Conservation (phyloP, 2,113 vertebrate species). For the Fulmarus glacialis region DNA sequence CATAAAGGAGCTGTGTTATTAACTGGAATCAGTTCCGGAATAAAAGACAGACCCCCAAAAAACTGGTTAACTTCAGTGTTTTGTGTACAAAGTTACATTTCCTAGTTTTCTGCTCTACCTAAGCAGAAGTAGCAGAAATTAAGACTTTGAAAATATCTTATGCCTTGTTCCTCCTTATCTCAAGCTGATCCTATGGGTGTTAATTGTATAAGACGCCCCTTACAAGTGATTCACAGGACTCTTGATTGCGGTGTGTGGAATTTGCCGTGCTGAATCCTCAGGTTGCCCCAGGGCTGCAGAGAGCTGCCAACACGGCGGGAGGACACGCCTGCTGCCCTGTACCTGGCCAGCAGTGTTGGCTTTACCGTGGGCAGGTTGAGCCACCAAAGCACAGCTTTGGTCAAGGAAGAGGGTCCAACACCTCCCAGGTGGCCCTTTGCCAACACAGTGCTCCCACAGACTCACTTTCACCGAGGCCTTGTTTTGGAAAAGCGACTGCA, state of each 20-base stretch:
- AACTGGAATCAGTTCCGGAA: not conserved
- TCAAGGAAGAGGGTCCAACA: not conserved
- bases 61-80: not conserved
- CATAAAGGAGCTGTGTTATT: not conserved
- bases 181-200: not conserved
- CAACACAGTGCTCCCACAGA: fast-evolving
- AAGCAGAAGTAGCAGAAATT: not conserved
- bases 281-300: not conserved
- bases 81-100: not conserved
- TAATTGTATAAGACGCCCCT: not conserved
- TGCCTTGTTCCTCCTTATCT: not conserved
- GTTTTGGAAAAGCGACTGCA: not conserved
- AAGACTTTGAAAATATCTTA: not conserved
- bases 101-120: not conserved
- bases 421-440: not conserved
- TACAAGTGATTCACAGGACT: not conserved
- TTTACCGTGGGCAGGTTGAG: not conserved
- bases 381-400: not conserved
- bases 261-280: not conserved
- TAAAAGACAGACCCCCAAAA: not conserved
- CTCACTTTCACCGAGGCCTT: not conserved
- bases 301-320: not conserved
- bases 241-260: not conserved
- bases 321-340: not conserved
- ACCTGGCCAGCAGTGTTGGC: not conserved